Percentiles rank a stretch among this genome's conserved stretches.
Evolutionary conservation across 2,113 vertebrate species (phyloP).

Genomic region (Tragelaphus imberbis): DNA sequence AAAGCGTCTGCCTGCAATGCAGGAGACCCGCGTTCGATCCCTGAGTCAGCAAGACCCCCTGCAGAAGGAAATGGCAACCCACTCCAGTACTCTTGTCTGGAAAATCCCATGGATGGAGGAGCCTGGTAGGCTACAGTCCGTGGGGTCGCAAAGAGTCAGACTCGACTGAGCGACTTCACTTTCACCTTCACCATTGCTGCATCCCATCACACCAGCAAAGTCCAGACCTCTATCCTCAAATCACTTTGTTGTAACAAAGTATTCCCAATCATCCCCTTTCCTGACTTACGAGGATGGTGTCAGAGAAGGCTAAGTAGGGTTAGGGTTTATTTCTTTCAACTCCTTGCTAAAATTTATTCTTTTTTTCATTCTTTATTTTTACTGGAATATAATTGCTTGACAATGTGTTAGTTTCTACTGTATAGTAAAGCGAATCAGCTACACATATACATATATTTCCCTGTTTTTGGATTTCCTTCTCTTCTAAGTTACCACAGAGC

Average conservation of each 20-base stretch:
- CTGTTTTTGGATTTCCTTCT: not conserved
- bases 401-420: not conserved
- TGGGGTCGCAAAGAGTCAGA: not conserved
- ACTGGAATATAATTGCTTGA: not conserved
- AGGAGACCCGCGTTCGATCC: fast-evolving
- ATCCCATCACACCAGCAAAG: not conserved
- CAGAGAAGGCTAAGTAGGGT: not conserved
- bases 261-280: not conserved
- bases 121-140: not conserved
- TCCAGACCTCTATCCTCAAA: not conserved
- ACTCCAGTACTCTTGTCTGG: not conserved
- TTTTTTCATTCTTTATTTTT: not conserved
- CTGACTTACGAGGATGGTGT: not conserved
- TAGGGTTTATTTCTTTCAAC: not conserved
- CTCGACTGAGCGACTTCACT: not conserved
- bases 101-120: not conserved
- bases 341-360: not conserved
- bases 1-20: not conserved
- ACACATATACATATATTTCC: not conserved
- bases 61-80: not conserved
- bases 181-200: not conserved
- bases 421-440: not conserved
- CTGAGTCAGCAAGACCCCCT: not conserved
- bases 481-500: not conserved
- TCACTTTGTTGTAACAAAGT: not conserved